Percentiles rank a stretch among this genome's conserved stretches.
Conservation (phyloP, 2,888 invertebrate genomes). For the Heliconius charithonia region DNA sequence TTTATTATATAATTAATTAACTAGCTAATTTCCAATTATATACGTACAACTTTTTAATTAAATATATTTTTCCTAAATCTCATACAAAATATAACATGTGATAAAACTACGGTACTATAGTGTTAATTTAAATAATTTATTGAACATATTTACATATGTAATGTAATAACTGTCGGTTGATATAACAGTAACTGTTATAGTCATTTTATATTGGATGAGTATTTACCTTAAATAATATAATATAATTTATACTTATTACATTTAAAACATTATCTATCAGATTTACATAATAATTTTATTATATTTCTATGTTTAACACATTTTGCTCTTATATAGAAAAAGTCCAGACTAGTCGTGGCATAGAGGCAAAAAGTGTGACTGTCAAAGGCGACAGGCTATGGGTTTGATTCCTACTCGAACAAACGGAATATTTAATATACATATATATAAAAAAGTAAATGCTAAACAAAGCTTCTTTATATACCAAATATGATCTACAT, state of each 20-base stretch:
- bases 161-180: constrained; percentile 14
- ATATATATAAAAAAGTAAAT: neutral
- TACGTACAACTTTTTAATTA: neutral
- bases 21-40: too few species aligned
- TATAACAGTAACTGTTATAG: constrained; percentile 7
- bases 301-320: neutral
- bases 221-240: neutral
- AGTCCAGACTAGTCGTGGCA: too few species aligned
- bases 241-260: neutral
- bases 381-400: too few species aligned
- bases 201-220: neutral
- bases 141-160: constrained; percentile 8
- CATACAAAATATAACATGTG: constrained; percentile 1
- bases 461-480: constrained; percentile 49
- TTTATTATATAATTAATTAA: too few species aligned
- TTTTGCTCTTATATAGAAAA: neutral
- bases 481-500: constrained; percentile 57
- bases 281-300: neutral
- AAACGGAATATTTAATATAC: too few species aligned
- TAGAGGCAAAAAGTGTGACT: too few species aligned
- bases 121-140: constrained; percentile 24
- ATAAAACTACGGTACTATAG: constrained; percentile 20
- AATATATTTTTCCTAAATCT: neutral
- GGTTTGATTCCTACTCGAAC: too few species aligned
- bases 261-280: neutral